Evolutionary conservation across 2,888 invertebrate species (phyloP), one percentile per base, ranked within the genome.

Genomic region (Odontocolon sp.): DNA sequence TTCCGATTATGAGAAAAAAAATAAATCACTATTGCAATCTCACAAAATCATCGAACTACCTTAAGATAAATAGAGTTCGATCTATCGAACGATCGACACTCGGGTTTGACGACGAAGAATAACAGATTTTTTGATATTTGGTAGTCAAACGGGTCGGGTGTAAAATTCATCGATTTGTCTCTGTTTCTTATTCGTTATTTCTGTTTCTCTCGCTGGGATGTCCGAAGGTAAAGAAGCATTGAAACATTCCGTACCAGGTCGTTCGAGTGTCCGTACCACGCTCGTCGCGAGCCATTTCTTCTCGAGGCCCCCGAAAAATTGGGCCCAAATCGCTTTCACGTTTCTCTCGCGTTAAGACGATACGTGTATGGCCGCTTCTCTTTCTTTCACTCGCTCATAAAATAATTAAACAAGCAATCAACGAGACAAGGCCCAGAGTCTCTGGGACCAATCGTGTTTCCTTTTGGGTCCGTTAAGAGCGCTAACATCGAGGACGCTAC

Each of bases 401-500:
- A 31, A 54, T 54, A 54, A 54, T 54, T 54, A 28, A 54, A 31
- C 9, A 54, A 5, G 54, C 31, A 54, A 54, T 54, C 16, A 9
- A 18, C 31, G 33, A n/a, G 40, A 8, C 6, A 11, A 26, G 16
- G 14, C 21, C 14, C 28, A 8, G 8, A 16, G 16, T 9, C 9
- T n/a, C 47, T 16, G 33, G 28, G 38, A n/a, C n/a, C n/a, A n/a
- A n/a, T 38, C 18, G 52, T 28, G 31, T 8, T 72, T 73, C 66
- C 21, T 28, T 14, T 18, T 8, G 45, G 11, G 66, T 14, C 71
- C 50, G 59, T 26, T 8, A 18, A 8, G 67, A 61, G 68, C 67
- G 69, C 67, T 63, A 40, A 50, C 28, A 63, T 77, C 73, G 73
- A 67, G 56, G 67, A 67, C 67, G 40, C 63, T 63, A 63, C 36